These are phyloP conservation scores for Axis porcinus DNA, from an alignment of 2,113 vertebrate genomes.

Conservation along the genomic window DNA sequence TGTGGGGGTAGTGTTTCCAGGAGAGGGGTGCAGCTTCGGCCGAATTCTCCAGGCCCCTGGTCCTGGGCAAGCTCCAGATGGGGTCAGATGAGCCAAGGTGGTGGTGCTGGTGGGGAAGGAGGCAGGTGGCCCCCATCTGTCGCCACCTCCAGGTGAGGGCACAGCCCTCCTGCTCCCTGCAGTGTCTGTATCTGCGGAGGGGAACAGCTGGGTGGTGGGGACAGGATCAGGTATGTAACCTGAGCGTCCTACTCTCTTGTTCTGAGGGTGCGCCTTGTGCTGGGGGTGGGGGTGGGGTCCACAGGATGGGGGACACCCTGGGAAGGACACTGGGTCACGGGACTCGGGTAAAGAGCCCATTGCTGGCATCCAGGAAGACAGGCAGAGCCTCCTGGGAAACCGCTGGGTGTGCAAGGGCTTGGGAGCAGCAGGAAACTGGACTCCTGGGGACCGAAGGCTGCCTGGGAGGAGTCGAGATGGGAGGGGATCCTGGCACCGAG, in stretches of 20 bases:
- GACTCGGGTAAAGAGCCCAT: neutral
- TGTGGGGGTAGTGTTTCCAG: neutral
- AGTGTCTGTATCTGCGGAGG: neutral
- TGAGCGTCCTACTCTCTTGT: neutral
- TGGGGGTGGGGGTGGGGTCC: neutral
- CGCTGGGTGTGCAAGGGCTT: neutral
- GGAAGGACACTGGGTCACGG: neutral
- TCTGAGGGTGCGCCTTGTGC: neutral
- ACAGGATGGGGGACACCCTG: too few relatives aligned
- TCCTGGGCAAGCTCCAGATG: rapidly evolving
- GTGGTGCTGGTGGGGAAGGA: neutral
- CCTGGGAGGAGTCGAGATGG: too few relatives aligned
- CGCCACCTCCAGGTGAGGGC: neutral
- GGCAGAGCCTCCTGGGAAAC: neutral
- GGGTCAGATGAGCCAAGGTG: neutral
- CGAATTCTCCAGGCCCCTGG: neutral
- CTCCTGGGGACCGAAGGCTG: neutral
- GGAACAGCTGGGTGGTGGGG: neutral
- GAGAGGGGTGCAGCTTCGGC: neutral
- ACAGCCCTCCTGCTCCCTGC: neutral
- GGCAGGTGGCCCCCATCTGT: neutral
- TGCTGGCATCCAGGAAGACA: neutral
- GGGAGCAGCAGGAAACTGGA: neutral
- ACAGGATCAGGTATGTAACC: neutral
- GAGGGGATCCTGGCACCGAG: neutral